Evolutionary conservation across 2,888 invertebrate genomes (phyloP).

Genomic region (Stramonita haemastoma): DNA sequence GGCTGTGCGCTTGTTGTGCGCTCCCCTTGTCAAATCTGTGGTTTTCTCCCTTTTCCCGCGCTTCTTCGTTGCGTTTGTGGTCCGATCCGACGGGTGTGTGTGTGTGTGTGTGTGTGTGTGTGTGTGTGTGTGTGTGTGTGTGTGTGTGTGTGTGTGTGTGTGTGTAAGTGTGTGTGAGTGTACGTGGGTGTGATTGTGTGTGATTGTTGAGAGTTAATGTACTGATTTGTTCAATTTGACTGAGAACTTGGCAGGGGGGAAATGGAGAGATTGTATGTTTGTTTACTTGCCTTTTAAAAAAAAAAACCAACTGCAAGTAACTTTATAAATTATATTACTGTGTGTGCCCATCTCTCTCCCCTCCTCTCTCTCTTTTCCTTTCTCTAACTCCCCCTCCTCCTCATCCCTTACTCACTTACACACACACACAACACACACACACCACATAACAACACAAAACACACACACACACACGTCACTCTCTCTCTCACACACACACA

Average conservation of each 20-base stretch:
- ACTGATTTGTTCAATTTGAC: too few relatives aligned
- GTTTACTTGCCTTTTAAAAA: too few relatives aligned
- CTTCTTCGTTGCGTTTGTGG: too few relatives aligned
- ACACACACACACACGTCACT: neutral
- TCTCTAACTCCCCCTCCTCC: neutral
- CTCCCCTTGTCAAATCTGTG: neutral
- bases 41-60: too few relatives aligned
- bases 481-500: neutral
- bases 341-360: too few relatives aligned
- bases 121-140: neutral
- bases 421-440: constrained; percentile 10
- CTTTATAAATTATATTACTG: too few relatives aligned
- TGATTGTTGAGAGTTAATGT: neutral
- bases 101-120: neutral
- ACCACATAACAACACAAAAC: neutral
- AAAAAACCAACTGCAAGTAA: too few relatives aligned
- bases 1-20: neutral
- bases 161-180: too few relatives aligned
- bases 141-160: neutral
- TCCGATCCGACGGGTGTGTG: too few relatives aligned
- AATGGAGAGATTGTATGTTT: too few relatives aligned
- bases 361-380: too few relatives aligned
- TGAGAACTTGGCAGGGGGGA: too few relatives aligned
- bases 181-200: neutral
- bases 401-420: neutral